A percentile compares a stretch with the other conserved stretches of the same genome.
phyloP scores from a whole-genome alignment of 2,797 vertebrate species.

The Crossoptilon crossoptilon region DNA sequence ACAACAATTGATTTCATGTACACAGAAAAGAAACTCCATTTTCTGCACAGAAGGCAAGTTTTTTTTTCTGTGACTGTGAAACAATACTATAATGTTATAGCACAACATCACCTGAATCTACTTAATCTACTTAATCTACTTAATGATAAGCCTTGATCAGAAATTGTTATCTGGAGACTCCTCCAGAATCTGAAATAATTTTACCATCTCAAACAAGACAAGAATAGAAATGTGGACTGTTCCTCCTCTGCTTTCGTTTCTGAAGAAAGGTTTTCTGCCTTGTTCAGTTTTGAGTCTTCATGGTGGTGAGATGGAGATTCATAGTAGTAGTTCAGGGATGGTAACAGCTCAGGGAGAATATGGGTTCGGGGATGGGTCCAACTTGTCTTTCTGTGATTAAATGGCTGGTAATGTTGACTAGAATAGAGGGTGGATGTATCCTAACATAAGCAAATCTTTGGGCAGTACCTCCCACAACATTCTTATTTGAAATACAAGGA shows the following conservation, averaged over 20 bases:
- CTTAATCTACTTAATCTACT: neutral
- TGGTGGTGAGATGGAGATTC: neutral
- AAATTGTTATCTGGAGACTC: neutral
- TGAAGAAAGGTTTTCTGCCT: neutral
- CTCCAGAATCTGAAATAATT: neutral
- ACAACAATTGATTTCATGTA: neutral
- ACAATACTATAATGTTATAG: neutral
- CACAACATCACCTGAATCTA: neutral
- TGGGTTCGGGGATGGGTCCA: neutral
- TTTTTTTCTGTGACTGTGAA: neutral
- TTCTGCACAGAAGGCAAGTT: neutral
- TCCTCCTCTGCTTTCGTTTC: neutral
- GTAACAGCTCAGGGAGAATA: neutral
- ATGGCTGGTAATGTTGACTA: neutral
- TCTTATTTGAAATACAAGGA: neutral
- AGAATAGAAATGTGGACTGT: neutral
- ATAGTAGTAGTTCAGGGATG: neutral
- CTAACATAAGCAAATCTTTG: neutral
- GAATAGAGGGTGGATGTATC: neutral
- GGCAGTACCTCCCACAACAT: no score
- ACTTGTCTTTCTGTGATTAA: neutral
- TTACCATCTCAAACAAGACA: neutral
- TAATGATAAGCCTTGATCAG: neutral
- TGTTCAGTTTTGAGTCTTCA: neutral
- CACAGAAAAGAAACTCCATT: neutral